Conservation (phyloP, 2,888 invertebrate species). For the Hesperia comma region DNA sequence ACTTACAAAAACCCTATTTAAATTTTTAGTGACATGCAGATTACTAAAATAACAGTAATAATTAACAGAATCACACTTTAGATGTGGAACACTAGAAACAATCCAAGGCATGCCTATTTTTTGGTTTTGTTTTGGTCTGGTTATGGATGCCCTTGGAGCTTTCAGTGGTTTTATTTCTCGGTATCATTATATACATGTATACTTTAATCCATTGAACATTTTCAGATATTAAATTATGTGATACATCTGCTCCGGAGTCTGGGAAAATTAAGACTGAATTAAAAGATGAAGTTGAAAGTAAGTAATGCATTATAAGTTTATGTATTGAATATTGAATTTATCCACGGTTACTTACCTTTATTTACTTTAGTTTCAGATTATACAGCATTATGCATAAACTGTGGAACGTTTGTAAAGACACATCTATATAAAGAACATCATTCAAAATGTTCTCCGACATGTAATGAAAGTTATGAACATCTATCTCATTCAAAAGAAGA, state of each 20-base stretch:
- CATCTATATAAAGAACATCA: slow-evolving; percentile 39
- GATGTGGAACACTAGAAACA: no score
- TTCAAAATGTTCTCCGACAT: slow-evolving; percentile 38
- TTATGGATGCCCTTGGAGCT: no score
- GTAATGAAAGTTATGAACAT: slow-evolving; percentile 29
- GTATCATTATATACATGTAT: no score
- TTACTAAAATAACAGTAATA: no score
- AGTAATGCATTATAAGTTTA: background rate
- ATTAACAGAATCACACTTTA: no score
- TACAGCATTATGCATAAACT: slow-evolving; percentile 40
- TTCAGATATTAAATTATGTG: slow-evolving; percentile 12
- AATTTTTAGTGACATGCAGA: no score
- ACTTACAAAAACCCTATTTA: no score
- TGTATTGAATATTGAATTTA: background rate
- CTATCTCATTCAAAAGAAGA: background rate
- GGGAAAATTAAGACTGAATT: background rate
- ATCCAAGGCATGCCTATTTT: no score
- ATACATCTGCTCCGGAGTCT: background rate
- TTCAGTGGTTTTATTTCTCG: no score
- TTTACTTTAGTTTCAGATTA: slow-evolving; percentile 40
- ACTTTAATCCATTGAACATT: no score
- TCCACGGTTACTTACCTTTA: background rate
- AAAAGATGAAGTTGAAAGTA: slow-evolving; percentile 12
- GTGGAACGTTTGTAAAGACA: slow-evolving; percentile 40
- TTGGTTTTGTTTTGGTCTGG: no score